Base-by-base conservation (phyloP, 2,888 invertebrate genomes). In the Euproctis similis region DNA sequence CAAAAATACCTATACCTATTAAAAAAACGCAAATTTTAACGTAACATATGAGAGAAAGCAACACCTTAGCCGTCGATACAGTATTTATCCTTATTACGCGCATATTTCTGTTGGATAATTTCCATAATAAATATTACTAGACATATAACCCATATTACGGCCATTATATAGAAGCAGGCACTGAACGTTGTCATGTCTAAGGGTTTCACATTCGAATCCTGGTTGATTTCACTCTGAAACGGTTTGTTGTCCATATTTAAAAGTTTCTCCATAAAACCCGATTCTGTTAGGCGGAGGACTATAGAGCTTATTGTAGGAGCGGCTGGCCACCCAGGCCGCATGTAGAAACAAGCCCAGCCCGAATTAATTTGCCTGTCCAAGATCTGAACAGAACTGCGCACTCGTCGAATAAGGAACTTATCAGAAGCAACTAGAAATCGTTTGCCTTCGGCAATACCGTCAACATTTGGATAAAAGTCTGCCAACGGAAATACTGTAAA, bases 281-380 rank as follows among this genome's bases (percentile, higher is more conserved):
- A 28, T 46, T 72, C 75, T 3, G 53, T 38, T n/a, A 65, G 24
- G 7, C 35, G 41, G 2, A 36, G 22, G 12, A 68, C 36, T 2
- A 58, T 12, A 5, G 25, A 11, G 12, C 50, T 38, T 1, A 74
- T 33, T 17, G 59, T 51, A 8, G 41, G 28, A 0, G 54, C 46
- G 2, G 59, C 70, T 7, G 65, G 56, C 74, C 77, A 76, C 1
- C 66, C 61, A 2, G 67, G 65, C 1, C 74, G 59, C 57, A 71
- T 57, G n/a, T 45, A 47, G 11, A 60, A 46, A 31, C 60, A 52
- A 1, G 53, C 36, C 2, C 60, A 59, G 3, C 50, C 31, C 4
- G 31, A 36, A 8, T 40, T 39, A 2, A 67, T 41, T 2, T 56
- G 45, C 10, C 59, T 43, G 0, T 58, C 37, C 2, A 75, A 31